phyloP scores from a whole-genome alignment of 2,113 vertebrate species.

The Merops nubicus region DNA sequence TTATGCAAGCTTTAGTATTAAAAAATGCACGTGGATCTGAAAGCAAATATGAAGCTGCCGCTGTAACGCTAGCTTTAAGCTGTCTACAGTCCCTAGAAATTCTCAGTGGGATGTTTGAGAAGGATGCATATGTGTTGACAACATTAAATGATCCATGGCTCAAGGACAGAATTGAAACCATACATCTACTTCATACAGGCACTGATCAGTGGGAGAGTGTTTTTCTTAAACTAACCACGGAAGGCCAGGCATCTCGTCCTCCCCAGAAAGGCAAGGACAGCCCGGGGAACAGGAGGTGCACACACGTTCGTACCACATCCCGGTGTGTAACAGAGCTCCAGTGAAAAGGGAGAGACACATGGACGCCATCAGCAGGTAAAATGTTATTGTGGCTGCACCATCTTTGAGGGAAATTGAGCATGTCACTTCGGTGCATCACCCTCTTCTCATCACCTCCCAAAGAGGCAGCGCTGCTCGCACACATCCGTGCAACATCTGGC shows the following conservation, averaged over 20 bases:
- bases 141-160: constrained; percentile 66
- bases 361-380: constrained; percentile 50
- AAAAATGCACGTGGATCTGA: constrained; percentile 66
- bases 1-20: constrained; percentile 65
- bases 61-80: constrained; percentile 53
- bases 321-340: neutral
- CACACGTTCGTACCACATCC: neutral
- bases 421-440: constrained; percentile 36
- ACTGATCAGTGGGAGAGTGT: constrained; percentile 43
- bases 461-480: neutral
- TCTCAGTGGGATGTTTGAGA: constrained; percentile 66
- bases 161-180: constrained; percentile 62
- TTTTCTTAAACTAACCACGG: constrained; percentile 39
- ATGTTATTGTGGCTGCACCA: constrained; percentile 50
- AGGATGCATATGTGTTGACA: constrained; percentile 59
- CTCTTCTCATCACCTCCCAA: constrained; percentile 52
- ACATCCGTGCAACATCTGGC: neutral
- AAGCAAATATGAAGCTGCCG: constrained; percentile 53
- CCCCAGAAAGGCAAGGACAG: neutral
- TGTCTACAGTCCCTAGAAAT: constrained; percentile 46
- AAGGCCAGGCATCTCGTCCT: neutral
- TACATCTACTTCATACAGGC: constrained; percentile 41
- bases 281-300: neutral
- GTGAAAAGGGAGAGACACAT: constrained; percentile 42
- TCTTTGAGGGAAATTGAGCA: constrained; percentile 64